phyloP scores from a whole-genome alignment of 2,113 vertebrate genomes.

The Cricetomys ansorgei region DNA sequence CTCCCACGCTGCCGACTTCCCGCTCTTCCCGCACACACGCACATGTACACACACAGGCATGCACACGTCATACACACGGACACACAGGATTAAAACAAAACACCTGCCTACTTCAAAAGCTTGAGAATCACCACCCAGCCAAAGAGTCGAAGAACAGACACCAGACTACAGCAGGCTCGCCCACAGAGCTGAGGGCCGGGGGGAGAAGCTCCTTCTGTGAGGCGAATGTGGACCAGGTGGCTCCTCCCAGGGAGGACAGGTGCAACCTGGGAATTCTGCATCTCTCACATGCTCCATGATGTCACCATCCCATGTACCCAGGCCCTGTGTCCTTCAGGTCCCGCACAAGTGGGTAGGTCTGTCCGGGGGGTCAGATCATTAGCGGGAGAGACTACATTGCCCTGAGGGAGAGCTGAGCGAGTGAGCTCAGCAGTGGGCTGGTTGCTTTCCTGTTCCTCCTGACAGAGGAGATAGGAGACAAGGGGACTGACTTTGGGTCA shows the following conservation, averaged over 20 bases:
- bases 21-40: too few relatives aligned
- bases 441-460: not conserved
- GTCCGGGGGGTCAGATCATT: not conserved
- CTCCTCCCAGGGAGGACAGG: not conserved
- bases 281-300: not conserved
- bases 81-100: not conserved
- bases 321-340: not conserved
- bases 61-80: not conserved
- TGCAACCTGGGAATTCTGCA: not conserved
- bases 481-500: not conserved
- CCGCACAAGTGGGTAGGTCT: not conserved
- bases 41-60: not conserved
- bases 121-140: not conserved
- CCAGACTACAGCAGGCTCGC: not conserved
- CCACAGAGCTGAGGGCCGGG: not conserved
- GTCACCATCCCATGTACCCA: not conserved
- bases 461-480: not conserved
- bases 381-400: not conserved
- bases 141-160: not conserved
- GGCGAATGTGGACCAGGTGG: not conserved
- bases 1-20: accelerated
- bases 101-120: not conserved
- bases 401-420: not conserved
- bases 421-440: not conserved
- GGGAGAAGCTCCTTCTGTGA: not conserved